Base-by-base conservation (phyloP, 2,113 vertebrate species). In the Amia ocellicauda region DNA sequence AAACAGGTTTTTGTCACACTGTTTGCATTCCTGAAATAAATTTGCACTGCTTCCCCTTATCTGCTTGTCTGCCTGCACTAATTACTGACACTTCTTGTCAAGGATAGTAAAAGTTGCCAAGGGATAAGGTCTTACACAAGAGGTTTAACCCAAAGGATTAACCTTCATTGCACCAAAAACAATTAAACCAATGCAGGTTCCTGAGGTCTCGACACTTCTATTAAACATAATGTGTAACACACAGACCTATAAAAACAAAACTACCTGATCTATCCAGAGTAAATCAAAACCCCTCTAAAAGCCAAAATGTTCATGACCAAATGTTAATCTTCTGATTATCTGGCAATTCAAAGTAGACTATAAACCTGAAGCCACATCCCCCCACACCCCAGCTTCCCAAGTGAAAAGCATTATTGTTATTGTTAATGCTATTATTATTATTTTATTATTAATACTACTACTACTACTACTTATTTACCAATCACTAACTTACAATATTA, bases 101-200 rank as follows among this genome's bases (percentile, higher is more conserved):
- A n/a, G 31, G 2, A 60, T 68, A 63, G 28, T 10, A 9, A 51
- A 64, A 24, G 29, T 55, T 63, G 69, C 19, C 42, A 80, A 69
- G 59, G 36, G 78, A 74, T 61, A 71, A 73, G 66, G 14, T 36
- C 41, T 2, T 59, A 65, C 31, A 68, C 29, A 31, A 57, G 60
- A 40, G 57, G 47, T 51, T 70, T 66, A 59, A 60, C 63, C 43
- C 54, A 58, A 68, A 47, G 14, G 28, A 60, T 77, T 74, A 22
- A 59, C 66, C 74, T 81, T 54, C 67, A 64, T 17, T n/a, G 31
- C 9, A 69, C 43, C 57, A 68, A 66, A 22, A 51, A 66, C 72
- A 63, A 59, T 26, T 59, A 69, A 71, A 81, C 80, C 77, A 73
- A 78, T 77, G 72, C 62, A 69, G 58, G 29, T 24, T 57, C 47